Percentiles rank a stretch among this genome's conserved stretches.
Evolutionary conservation across 2,113 vertebrate genomes (phyloP).

Genomic region (Coptodon bakossiorum): DNA sequence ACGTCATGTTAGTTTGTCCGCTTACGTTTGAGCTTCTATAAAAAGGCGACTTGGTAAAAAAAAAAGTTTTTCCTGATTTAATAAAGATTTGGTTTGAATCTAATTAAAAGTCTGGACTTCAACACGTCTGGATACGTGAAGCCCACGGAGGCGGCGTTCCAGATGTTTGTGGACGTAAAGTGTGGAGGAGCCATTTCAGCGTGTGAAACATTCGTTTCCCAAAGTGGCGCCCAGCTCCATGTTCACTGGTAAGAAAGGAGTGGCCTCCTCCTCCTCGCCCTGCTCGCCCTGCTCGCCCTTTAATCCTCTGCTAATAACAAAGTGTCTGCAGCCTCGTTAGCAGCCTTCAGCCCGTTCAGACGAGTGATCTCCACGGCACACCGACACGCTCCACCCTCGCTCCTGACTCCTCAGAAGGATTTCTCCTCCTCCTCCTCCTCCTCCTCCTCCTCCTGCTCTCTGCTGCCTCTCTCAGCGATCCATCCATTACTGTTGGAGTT

Average conservation of each 20-base stretch:
- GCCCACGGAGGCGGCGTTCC: not conserved
- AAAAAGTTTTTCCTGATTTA: not conserved
- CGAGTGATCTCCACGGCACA: not conserved
- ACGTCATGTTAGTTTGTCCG: accelerated
- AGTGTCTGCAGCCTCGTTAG: not conserved
- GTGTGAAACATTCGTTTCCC: not conserved
- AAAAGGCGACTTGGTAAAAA: not conserved
- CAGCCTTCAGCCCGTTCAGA: not conserved
- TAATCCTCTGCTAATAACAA: not conserved
- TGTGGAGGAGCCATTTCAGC: not conserved
- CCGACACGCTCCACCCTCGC: not conserved
- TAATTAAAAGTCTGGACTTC: not conserved
- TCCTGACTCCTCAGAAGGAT: not conserved
- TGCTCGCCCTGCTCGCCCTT: not conserved
- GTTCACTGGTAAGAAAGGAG: not conserved
- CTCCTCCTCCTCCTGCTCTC: not conserved
- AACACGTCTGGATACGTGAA: not conserved
- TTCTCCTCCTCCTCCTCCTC: not conserved
- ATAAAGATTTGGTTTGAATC: not conserved
- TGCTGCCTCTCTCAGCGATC: not conserved
- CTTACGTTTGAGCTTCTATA: not conserved
- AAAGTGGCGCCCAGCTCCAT: not conserved
- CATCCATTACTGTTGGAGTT: conserved; percentile 21
- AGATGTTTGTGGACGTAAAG: not conserved
- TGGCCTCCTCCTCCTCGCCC: not conserved